Conservation (phyloP, 2,797 vertebrate species). For the Sebastes melanostomus region DNA sequence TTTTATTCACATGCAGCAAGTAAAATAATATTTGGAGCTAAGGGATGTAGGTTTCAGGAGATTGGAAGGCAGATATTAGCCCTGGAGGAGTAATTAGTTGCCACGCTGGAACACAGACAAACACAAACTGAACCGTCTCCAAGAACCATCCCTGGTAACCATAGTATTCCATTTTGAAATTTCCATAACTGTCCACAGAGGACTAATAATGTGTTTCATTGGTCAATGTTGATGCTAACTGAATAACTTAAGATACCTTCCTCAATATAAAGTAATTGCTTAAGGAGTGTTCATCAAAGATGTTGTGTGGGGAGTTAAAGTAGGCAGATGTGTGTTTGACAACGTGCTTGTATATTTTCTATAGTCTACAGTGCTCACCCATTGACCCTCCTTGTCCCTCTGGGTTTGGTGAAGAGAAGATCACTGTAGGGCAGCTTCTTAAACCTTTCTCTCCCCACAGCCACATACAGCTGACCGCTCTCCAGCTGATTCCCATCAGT, state of each 20-base stretch:
- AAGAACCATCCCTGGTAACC: conserved; percentile 5
- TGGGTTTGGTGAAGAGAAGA: conserved; percentile 87
- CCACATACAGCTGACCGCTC: conserved; percentile 93
- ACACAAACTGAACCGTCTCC: conserved; percentile 23
- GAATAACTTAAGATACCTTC: not conserved
- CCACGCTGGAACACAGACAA: conserved; percentile 13
- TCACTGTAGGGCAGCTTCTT: conserved; percentile 91
- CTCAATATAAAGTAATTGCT: not conserved
- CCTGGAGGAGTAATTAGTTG: conserved; percentile 38
- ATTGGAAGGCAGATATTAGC: conserved; percentile 2
- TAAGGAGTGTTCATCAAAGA: not conserved
- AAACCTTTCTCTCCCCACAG: conserved; percentile 94
- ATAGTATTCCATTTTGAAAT: not conserved
- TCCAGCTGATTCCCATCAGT: conserved; percentile 89
- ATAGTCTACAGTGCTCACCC: conserved; percentile 80
- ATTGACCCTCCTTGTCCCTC: conserved; percentile 78
- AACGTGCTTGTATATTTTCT: not conserved
- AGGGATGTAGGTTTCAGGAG: not conserved
- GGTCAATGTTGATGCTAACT: not conserved
- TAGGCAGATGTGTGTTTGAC: not conserved
- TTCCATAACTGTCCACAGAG: not conserved
- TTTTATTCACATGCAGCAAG: not conserved
- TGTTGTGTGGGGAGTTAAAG: not conserved
- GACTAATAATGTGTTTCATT: not conserved
- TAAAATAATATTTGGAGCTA: not conserved